These are phyloP conservation scores for honey bee (Apis mellifera) DNA, from an alignment of 1,140 invertebrate species.

Conservation along the genomic window Amel_HAv3.1 CM009941.2:10623001-10623500, in stretches of 20 bases:
- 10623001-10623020: constrained; percentile 69
- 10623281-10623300: constrained; percentile 75
- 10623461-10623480: constrained; percentile 73
- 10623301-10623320: constrained; percentile 68
- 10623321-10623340: constrained; percentile 75
- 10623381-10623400: constrained; percentile 79
- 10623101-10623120: constrained; percentile 87
- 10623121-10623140: constrained; percentile 80
- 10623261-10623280: constrained; percentile 75
- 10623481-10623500: constrained; percentile 79
- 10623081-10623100: constrained; percentile 87
- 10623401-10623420: constrained; percentile 75
- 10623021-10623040: constrained; percentile 36
- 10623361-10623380: constrained; percentile 81
- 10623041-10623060: constrained; percentile 76
- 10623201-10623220: constrained; percentile 73
- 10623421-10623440: constrained; percentile 78
- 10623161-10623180: constrained; percentile 79
- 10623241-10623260: constrained; percentile 70
- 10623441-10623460: constrained; percentile 62
- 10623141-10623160: constrained; percentile 62
- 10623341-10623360: constrained; percentile 79
- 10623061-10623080: constrained; percentile 82
- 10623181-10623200: constrained; percentile 71
- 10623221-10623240: constrained; percentile 79